Conservation (phyloP, 2,888 invertebrate genomes). For the Pachymerium ferrugineum region DNA sequence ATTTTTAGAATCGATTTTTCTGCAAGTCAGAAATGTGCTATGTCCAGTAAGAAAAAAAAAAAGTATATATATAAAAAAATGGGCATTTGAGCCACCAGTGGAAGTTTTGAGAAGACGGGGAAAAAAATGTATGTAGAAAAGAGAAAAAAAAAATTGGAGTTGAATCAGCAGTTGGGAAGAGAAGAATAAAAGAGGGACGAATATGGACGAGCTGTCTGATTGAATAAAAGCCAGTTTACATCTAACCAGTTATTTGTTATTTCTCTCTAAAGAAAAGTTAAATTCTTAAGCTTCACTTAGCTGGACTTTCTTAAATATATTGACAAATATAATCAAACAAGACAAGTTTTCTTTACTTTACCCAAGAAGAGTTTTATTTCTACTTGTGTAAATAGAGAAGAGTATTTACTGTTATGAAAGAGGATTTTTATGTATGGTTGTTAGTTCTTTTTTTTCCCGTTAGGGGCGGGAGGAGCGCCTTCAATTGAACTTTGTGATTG, state of each 20-base stretch:
- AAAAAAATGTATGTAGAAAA: slow-evolving; percentile 11
- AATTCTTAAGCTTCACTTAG: neutral
- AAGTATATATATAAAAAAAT: too few species aligned
- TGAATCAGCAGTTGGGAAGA: slow-evolving; percentile 12
- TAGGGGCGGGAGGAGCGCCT: too few species aligned
- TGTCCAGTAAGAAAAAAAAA: neutral
- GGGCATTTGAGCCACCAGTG: slow-evolving; percentile 4
- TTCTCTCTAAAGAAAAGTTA: neutral
- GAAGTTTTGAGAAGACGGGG: neutral
- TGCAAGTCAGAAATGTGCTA: slow-evolving; percentile 18
- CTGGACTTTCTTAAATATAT: neutral
- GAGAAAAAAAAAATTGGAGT: neutral
- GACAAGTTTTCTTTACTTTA: neutral
- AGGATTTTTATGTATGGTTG: neutral
- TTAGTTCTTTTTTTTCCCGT: neutral
- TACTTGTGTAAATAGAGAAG: neutral
- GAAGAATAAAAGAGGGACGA: neutral
- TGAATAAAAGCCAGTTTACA: slow-evolving; percentile 3
- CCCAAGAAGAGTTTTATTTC: neutral
- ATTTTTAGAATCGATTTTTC: slow-evolving; percentile 13
- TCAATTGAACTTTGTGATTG: neutral
- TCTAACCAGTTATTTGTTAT: neutral
- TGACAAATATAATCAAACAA: neutral
- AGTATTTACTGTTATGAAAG: neutral
- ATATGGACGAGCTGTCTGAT: slow-evolving; percentile 14